Evolutionary conservation across 2,113 vertebrate species (phyloP).

Genomic region (Trinectes maculatus): DNA sequence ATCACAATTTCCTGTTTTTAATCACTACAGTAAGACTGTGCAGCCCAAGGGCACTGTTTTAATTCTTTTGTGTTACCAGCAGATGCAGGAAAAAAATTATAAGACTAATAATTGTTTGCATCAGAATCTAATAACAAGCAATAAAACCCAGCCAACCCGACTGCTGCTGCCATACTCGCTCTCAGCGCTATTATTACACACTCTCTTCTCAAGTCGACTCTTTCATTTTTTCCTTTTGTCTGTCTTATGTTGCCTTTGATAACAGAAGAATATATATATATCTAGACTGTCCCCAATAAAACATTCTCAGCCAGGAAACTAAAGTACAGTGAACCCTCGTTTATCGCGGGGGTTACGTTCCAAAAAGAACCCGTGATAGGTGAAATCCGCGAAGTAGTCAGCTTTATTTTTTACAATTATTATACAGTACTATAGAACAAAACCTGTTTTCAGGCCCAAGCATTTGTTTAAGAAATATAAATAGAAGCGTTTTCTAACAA

Average conservation of each 20-base stretch:
- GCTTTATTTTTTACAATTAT: no score
- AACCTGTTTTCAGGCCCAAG: no score
- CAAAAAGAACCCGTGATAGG: no score
- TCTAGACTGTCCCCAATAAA: no score
- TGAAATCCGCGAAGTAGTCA: no score
- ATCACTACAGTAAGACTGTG: conserved; percentile 95
- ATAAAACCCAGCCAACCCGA: conserved; percentile 97
- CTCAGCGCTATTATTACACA: conserved; percentile 88
- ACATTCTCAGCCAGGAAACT: no score
- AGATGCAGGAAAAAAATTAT: conserved; percentile 88
- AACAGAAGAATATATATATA: no score
- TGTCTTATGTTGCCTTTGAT: conserved; percentile 83
- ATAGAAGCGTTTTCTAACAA: no score
- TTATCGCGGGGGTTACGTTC: no score
- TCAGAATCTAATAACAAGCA: conserved; percentile 99
- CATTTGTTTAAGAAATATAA: no score
- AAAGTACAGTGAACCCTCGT: no score
- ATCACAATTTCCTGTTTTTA: conserved; percentile 98
- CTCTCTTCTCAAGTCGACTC: conserved; percentile 68
- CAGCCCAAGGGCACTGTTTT: conserved; percentile 93
- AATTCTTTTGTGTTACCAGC: conserved; percentile 97
- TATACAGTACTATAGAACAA: no score
- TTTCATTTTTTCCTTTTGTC: conserved; percentile 37
- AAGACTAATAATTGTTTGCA: conserved; percentile 88
- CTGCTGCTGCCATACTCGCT: conserved; percentile 90